A percentile compares a stretch with the other conserved stretches of the same genome.
Conservation (phyloP, 2,113 vertebrate genomes). For the Lucifuga dentata region DNA sequence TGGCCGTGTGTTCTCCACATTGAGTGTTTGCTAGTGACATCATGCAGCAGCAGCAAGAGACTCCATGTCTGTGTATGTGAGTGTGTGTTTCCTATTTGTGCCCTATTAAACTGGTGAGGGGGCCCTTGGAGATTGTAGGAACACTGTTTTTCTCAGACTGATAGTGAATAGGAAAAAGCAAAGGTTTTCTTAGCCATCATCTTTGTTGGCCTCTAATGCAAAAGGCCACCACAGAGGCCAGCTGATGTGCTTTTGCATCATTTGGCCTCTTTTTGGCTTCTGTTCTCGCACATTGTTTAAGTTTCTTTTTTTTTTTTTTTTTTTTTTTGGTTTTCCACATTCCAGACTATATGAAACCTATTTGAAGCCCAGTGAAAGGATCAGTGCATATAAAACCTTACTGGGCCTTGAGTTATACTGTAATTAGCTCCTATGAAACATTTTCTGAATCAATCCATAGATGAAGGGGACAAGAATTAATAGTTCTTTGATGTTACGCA, state of each 20-base stretch:
- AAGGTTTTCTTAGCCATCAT: constrained; percentile 18
- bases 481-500: too few species aligned
- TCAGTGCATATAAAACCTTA: too few species aligned
- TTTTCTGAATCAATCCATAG: too few species aligned
- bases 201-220: constrained; percentile 5
- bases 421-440: too few species aligned
- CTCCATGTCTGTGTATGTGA: constrained; percentile 38
- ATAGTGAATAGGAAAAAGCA: constrained; percentile 31
- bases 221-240: constrained; percentile 17
- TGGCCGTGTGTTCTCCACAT: constrained; percentile 73
- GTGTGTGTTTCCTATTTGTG: constrained; percentile 58
- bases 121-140: constrained; percentile 53
- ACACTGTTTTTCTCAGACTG: constrained; percentile 41
- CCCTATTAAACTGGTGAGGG: constrained; percentile 51
- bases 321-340: too few species aligned
- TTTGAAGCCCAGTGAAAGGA: too few species aligned
- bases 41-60: constrained; percentile 66
- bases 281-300: neutral
- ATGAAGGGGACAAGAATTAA: too few species aligned
- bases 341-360: too few species aligned
- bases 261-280: neutral
- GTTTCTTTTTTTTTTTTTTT: too few species aligned
- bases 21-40: constrained; percentile 81
- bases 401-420: too few species aligned
- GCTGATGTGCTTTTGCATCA: neutral